Percentiles rank a stretch among this genome's conserved stretches.
Evolutionary conservation across 2,113 vertebrate species (phyloP).

Genomic region (Neodon shergylaensis): DNA sequence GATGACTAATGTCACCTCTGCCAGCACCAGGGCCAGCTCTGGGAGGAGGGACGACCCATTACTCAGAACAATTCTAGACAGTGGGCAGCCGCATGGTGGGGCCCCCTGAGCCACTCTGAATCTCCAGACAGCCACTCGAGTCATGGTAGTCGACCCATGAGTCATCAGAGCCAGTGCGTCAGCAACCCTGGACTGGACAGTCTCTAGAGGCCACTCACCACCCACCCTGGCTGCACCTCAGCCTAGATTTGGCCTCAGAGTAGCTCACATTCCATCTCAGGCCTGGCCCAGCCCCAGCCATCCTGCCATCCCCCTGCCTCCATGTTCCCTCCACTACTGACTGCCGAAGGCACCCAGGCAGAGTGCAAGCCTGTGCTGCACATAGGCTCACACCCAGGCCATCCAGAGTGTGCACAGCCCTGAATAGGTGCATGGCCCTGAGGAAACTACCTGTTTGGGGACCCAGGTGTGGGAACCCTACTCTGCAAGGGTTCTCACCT

Average conservation of each 20-base stretch:
- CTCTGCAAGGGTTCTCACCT: neutral
- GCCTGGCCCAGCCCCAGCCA: neutral
- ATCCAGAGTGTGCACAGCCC: neutral
- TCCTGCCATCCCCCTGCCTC: neutral
- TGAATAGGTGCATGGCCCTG: too few relatives aligned
- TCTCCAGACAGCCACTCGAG: constrained; percentile 69
- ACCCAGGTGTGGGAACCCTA: neutral
- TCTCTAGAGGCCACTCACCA: constrained; percentile 58
- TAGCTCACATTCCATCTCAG: neutral
- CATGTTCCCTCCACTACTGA: neutral
- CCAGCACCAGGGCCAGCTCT: neutral
- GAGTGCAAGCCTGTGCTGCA: neutral
- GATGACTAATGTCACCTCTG: constrained; percentile 67
- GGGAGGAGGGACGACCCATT: constrained; percentile 50
- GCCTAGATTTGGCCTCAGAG: constrained; percentile 1
- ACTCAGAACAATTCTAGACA: constrained; percentile 74
- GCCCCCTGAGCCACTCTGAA: constrained; percentile 41
- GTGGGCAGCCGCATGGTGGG: constrained; percentile 56
- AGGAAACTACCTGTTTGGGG: neutral
- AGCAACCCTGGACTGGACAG: constrained; percentile 54
- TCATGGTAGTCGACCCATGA: constrained; percentile 67
- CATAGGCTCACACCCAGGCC: neutral
- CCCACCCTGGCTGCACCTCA: constrained; percentile 28
- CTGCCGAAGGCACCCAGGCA: neutral
- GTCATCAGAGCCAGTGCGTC: constrained; percentile 75